These are phyloP conservation scores for Poeciliopsis retropinna DNA, from an alignment of 2,113 vertebrate species.

Conservation along the genomic window DNA sequence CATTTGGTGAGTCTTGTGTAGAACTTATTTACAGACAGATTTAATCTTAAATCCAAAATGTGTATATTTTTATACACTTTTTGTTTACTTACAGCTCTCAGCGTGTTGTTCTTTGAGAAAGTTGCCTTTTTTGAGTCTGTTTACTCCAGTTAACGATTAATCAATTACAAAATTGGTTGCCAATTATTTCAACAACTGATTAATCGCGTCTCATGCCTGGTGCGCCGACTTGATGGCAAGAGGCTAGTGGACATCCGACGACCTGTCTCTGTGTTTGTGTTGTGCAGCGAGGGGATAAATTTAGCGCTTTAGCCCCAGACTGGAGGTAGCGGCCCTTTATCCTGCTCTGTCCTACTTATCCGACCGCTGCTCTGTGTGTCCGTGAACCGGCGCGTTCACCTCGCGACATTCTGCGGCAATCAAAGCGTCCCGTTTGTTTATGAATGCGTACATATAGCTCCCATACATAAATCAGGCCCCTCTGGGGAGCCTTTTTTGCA, in stretches of 20 bases:
- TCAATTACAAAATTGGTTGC: too few relatives aligned
- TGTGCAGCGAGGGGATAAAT: slow-evolving; percentile 77
- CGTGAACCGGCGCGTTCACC: slow-evolving; percentile 55
- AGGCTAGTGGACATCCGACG: slow-evolving; percentile 41
- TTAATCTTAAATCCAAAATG: too few relatives aligned
- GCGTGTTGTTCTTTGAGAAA: too few relatives aligned
- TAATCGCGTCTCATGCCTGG: background rate
- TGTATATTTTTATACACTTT: too few relatives aligned
- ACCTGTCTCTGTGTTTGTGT: slow-evolving; percentile 55
- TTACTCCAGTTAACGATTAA: too few relatives aligned
- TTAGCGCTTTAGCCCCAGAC: slow-evolving; percentile 85
- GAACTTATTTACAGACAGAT: too few relatives aligned
- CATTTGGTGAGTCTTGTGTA: too few relatives aligned
- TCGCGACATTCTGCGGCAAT: slow-evolving; percentile 35
- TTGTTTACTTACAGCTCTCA: too few relatives aligned
- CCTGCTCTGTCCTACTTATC: slow-evolving; percentile 88
- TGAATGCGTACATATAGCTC: slow-evolving; percentile 12
- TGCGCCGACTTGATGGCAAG: slow-evolving; percentile 8
- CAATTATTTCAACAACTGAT: too few relatives aligned
- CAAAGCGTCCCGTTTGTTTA: slow-evolving; percentile 25
- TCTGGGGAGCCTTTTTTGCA: slow-evolving; percentile 21
- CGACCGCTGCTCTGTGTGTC: slow-evolving; percentile 80
- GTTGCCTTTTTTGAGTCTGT: too few relatives aligned
- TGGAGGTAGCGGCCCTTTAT: slow-evolving; percentile 86
- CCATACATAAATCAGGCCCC: slow-evolving; percentile 12